Percentiles rank a stretch among this genome's conserved stretches.
Evolutionary conservation across 2,888 invertebrate genomes (phyloP).

Genomic region (Yponomeuta sedellus): DNA sequence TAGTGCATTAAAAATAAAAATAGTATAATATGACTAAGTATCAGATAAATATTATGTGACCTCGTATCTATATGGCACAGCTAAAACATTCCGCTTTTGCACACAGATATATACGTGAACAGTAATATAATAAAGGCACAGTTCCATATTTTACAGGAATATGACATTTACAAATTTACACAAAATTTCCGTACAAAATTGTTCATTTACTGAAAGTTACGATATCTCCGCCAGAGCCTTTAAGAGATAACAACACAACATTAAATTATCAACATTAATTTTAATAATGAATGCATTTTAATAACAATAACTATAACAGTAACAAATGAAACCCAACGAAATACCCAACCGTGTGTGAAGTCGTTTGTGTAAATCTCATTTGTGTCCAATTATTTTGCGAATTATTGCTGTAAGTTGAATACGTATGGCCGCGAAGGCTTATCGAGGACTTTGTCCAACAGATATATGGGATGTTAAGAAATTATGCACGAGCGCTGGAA

Average conservation of each 20-base stretch:
- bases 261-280: neutral
- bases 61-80: no score
- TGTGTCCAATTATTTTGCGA: slow-evolving; percentile 43
- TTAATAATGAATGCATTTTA: neutral
- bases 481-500: neutral
- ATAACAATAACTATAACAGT: slow-evolving; percentile 2
- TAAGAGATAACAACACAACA: neutral
- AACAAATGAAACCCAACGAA: neutral
- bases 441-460: neutral
- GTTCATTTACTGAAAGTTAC: neutral
- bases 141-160: no score
- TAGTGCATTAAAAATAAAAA: no score
- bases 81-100: no score
- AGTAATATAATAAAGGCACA: no score
- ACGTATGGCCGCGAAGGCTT: neutral
- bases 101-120: no score
- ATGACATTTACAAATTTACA: no score
- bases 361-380: slow-evolving; percentile 40
- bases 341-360: slow-evolving; percentile 14
- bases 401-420: slow-evolving; percentile 31
- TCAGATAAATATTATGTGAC: no score
- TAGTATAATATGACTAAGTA: no score
- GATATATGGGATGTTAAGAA: slow-evolving; percentile 1
- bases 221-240: neutral
- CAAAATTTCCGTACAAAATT: no score